These are phyloP conservation scores for Augochlorella aurata DNA, from an alignment of 2,888 invertebrate species.

Conservation along the genomic window DNA sequence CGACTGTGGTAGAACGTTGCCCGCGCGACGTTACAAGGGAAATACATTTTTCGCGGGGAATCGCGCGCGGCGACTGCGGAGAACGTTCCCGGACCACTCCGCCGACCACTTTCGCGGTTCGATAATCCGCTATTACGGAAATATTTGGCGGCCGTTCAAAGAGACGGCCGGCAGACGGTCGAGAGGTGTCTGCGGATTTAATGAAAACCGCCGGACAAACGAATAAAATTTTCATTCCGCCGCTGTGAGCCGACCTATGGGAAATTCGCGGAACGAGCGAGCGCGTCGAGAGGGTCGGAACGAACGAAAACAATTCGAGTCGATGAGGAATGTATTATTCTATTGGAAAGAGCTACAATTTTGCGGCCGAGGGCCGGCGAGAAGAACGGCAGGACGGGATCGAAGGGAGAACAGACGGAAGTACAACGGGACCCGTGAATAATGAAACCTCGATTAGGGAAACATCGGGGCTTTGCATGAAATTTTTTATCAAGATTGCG, in stretches of 20 bases:
- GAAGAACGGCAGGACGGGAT: background rate
- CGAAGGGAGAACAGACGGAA: constrained; percentile 11
- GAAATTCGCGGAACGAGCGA: constrained; percentile 54
- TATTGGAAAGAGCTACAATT: constrained; percentile 46
- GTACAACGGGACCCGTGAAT: constrained; percentile 25
- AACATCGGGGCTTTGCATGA: constrained; percentile 32
- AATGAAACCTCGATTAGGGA: constrained; percentile 55
- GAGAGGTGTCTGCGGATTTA: constrained; percentile 68
- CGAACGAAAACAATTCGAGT: constrained; percentile 49
- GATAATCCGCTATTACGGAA: constrained; percentile 67
- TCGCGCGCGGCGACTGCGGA: background rate
- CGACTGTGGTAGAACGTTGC: background rate
- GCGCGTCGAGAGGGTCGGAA: constrained; percentile 26
- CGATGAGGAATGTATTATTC: constrained; percentile 57
- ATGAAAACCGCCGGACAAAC: constrained; percentile 67
- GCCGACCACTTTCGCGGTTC: constrained; percentile 53
- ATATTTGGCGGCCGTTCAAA: constrained; percentile 66
- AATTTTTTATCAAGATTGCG: constrained; percentile 23
- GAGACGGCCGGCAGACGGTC: constrained; percentile 49
- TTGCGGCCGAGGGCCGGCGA: constrained; percentile 2
- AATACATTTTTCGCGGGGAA: background rate
- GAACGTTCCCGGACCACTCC: background rate
- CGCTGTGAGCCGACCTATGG: constrained; percentile 36
- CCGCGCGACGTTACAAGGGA: background rate
- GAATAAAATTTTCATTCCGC: constrained; percentile 66